Evolutionary conservation across 1,140 invertebrate genomes (phyloP).

Genomic region (Pissodes strobi): DNA sequence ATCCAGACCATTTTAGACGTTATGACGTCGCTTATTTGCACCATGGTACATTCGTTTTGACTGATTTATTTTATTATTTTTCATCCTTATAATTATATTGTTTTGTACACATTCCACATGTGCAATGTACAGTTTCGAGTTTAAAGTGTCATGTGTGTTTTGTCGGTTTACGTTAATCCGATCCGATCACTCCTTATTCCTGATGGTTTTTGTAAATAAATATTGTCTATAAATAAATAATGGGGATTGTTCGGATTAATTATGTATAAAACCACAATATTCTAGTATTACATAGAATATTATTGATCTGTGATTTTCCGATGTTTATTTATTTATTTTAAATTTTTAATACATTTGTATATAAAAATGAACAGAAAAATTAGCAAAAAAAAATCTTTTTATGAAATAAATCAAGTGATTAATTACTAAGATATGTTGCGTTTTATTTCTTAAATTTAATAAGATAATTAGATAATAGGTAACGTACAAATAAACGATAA

Average conservation of each 20-base stretch:
- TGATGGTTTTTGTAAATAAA: too few species aligned
- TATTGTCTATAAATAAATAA: too few species aligned
- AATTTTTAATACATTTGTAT: conserved; percentile 10
- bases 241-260: too few species aligned
- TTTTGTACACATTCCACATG: background rate
- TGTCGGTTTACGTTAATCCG: too few species aligned
- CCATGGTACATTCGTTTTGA: conserved; percentile 13
- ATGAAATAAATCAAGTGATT: too few species aligned
- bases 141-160: background rate
- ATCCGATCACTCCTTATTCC: too few species aligned
- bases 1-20: background rate
- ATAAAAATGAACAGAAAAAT: background rate
- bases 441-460: background rate
- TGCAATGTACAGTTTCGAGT: background rate
- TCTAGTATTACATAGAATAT: too few species aligned
- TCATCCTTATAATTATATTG: too few species aligned
- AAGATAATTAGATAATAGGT: background rate
- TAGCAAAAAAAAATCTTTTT: too few species aligned
- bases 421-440: background rate
- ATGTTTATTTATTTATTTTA: conserved; percentile 1
- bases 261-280: too few species aligned
- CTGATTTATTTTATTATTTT: too few species aligned
- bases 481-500: too few species aligned
- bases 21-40: background rate
- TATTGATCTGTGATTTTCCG: conserved; percentile 11